Base-by-base conservation (phyloP, 2,888 invertebrate genomes). In the Cosmorhoe ocellata region DNA sequence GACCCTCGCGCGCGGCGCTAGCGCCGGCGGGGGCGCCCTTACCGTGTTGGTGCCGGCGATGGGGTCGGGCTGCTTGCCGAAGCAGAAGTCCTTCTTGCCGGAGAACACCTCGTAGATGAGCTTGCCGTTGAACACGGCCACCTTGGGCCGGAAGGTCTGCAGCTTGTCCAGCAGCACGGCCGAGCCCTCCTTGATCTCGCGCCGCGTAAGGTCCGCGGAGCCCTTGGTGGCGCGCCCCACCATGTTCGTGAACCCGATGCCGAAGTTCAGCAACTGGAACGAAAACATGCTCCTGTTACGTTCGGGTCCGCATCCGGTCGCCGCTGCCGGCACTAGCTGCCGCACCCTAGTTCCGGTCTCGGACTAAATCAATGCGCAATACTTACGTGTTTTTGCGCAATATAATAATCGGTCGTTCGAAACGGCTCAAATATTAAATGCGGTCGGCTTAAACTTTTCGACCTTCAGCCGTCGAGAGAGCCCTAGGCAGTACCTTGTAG, bases 241-340 rank as follows among this genome's bases (percentile, higher is more conserved):
- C 95, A 99, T 98, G 89, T 99, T 99, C 67, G 99, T 99, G 88
- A 99, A 98, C 3, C 99, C 99, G 75, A 99, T 98, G 55, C 99
- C 98, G 80, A 95, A 95, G 84, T 97, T 96, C 44, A 98, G 85
- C 51, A 99, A 90, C 90, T 91, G 81, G 5, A 72, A 66, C 22
- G 9, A 71, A 66, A 3, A 14, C 34, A 22, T 34, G 4, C 18
- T 18, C 18, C 2, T 18, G 18, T 18, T 4, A 3, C 18, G n/a
- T n/a, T n/a, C n/a, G n/a, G n/a, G n/a, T n/a, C n/a, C n/a, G n/a
- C n/a, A n/a, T n/a, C n/a, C n/a, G n/a, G n/a, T n/a, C n/a, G n/a
- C n/a, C n/a, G n/a, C n/a, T n/a, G n/a, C n/a, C n/a, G n/a, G n/a
- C n/a, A n/a, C n/a, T n/a, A n/a, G n/a, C n/a, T n/a, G n/a, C n/a